phyloP scores from a whole-genome alignment of 1,140 invertebrate genomes.

The Cherax quadricarinatus region DNA sequence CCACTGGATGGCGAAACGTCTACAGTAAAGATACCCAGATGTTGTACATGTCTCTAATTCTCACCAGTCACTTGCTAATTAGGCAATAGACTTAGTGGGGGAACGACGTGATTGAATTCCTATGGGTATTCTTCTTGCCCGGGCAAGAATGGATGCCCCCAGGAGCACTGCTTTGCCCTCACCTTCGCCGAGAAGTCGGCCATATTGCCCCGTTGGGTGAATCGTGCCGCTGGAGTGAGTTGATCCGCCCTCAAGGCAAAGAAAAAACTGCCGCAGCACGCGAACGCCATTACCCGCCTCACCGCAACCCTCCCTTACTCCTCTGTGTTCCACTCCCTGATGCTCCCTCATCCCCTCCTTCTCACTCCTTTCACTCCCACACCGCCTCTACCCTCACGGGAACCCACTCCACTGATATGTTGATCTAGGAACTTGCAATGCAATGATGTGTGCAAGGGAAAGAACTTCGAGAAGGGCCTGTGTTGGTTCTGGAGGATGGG shows the following conservation, averaged over 20 bases:
- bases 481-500: background rate
- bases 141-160: no score
- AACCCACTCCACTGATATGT: no score
- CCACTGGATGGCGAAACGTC: no score
- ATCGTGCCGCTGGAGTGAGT: conserved; percentile 3
- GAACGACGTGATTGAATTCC: no score
- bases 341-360: background rate
- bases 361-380: background rate
- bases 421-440: no score
- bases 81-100: no score
- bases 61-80: no score
- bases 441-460: background rate
- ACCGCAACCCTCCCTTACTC: conserved; percentile 11
- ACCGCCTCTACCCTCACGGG: no score
- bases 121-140: no score
- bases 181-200: background rate
- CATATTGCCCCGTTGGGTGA: conserved; percentile 9
- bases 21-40: no score
- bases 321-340: background rate
- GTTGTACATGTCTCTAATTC: no score
- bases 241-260: conserved; percentile 4
- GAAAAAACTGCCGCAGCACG: conserved; percentile 27
- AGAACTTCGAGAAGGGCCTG: background rate
- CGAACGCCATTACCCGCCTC: conserved; percentile 30
- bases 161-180: background rate